Conservation (phyloP, 2,888 invertebrate genomes). For the Synergus gifuensis region DNA sequence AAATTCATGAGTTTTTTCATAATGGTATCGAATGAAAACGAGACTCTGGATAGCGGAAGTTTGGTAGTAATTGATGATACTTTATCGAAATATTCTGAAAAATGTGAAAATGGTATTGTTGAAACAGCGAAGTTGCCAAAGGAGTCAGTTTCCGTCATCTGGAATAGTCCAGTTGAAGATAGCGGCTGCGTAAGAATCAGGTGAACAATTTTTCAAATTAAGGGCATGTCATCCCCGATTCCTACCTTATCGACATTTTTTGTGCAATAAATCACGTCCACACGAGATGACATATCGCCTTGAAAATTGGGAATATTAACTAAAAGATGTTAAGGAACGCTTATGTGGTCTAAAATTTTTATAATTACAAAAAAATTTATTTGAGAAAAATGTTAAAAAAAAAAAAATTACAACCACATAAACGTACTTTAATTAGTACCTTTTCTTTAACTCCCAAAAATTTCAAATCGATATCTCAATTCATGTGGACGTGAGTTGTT, state of each 20-base stretch:
- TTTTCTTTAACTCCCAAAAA: no score
- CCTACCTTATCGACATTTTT: not conserved
- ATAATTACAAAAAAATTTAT: no score
- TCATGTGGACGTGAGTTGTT: no score
- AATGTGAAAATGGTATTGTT: conserved; percentile 90
- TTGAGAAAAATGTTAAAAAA: no score
- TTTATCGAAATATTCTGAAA: conserved; percentile 86
- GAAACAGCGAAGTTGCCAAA: conserved; percentile 90
- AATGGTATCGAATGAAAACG: conserved; percentile 80
- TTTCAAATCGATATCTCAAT: no score
- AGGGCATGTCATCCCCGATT: not conserved
- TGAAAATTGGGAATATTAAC: no score
- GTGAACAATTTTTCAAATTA: conserved; percentile 75
- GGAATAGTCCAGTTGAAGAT: conserved; percentile 92
- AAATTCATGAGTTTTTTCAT: conserved; percentile 90
- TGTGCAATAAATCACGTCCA: no score
- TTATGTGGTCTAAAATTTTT: no score
- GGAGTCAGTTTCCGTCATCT: conserved; percentile 91
- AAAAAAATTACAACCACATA: no score
- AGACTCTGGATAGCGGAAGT: conserved; percentile 68
- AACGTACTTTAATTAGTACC: no score
- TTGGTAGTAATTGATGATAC: conserved; percentile 79
- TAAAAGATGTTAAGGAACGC: no score
- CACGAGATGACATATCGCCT: no score
- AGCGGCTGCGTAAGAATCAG: conserved; percentile 93